Evolutionary conservation across 2,888 invertebrate species (phyloP), one percentile per base, ranked within the genome.

Genomic region (Drosophila neonasuta): DNA sequence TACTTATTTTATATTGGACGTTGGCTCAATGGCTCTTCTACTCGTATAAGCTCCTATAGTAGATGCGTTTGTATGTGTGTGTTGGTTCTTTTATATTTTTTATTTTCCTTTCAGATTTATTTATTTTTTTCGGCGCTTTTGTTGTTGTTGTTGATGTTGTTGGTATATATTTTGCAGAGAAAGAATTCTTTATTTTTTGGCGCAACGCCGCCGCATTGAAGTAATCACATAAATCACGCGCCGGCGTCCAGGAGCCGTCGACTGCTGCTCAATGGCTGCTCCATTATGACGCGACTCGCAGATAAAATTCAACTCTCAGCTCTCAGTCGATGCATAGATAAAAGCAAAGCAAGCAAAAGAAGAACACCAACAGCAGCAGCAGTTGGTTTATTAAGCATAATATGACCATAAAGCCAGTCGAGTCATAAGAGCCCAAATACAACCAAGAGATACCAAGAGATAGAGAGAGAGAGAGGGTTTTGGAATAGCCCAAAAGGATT

Each of bases 181-280:
- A 30, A n/a, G 54, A 44, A 42, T 44, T 54, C 15, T 56, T 24
- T 56, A 17, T 41, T 72, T 71, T 79, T 86, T 82, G 79, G 77
- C 77, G 79, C 82, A 88, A 86, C 86, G 84, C 80, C 87, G 87
- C 86, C 88, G 88, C 88, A 88, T 86, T 87, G 87, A 88, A 88
- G 88, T 87, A 86, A 87, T 88, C 87, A 75, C 88, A 88, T 88
- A 88, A 88, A 88, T 88, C 88, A 88, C 81, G 75, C 70, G 55
- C 72, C 62, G 68, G 71, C 73, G 56, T 76, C 70, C 79, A 81
- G 82, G 77, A 81, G 72, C 65, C 81, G 57, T 71, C 66, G 85
- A 48, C 56, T 61, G 72, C 60, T 72, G 72, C 60, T 72, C 73
- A 64, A 71, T 72, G 71, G 72, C 59, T 67, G 71, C 73, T 61